Evolutionary conservation across 2,113 vertebrate species (phyloP).

Genomic region (Brachyhypopomus occidentalis): DNA sequence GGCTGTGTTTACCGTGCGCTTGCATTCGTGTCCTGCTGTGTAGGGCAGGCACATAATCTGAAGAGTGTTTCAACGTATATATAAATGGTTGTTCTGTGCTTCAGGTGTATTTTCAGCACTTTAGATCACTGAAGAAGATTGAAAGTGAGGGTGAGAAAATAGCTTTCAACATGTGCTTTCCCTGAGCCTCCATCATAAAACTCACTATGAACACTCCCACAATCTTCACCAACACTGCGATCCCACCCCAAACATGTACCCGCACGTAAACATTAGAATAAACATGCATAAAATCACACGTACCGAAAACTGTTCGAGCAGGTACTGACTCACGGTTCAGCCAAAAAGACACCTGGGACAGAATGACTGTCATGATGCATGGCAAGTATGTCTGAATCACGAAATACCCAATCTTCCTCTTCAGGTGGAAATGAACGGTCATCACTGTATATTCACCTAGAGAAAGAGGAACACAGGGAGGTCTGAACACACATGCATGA

Average conservation of each 20-base stretch:
- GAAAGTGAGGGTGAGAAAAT: neutral
- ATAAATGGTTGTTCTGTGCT: neutral
- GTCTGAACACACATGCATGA: neutral
- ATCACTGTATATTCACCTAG: constrained; percentile 95
- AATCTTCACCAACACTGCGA: neutral
- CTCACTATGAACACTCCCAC: neutral
- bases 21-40: too few relatives aligned
- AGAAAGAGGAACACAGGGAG: neutral
- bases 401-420: constrained; percentile 97
- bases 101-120: neutral
- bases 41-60: too few relatives aligned
- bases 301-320: constrained; percentile 95
- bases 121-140: neutral
- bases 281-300: constrained; percentile 60
- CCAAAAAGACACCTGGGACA: constrained; percentile 97
- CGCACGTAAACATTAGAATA: too few relatives aligned
- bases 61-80: too few relatives aligned
- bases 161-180: neutral
- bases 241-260: neutral
- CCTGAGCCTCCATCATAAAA: neutral
- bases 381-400: constrained; percentile 96
- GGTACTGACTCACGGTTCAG: constrained; percentile 93
- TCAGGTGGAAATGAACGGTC: constrained; percentile 95
- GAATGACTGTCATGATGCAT: constrained; percentile 97
- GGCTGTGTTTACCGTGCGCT: too few relatives aligned